Evolutionary conservation across 2,113 vertebrate genomes (phyloP).

Genomic region (Chionis minor): DNA sequence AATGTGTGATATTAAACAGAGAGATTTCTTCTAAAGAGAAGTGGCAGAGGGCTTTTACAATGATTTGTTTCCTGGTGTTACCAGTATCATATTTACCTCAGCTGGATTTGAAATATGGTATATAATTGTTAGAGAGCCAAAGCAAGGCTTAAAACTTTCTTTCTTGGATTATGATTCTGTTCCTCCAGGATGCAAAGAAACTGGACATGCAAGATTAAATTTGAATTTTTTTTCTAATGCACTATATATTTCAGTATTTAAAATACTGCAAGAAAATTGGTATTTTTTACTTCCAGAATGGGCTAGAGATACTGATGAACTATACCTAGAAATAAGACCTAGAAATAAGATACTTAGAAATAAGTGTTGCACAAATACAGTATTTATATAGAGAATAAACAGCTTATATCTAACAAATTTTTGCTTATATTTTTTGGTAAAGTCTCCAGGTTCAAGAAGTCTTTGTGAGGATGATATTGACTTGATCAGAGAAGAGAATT

Average conservation of each 20-base stretch:
- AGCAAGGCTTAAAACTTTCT: not conserved
- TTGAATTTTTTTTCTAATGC: not conserved
- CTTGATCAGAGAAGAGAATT: not conserved
- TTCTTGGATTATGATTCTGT: not conserved
- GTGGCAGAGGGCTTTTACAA: no score
- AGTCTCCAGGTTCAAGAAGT: slow-evolving; percentile 39
- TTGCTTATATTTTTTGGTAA: not conserved
- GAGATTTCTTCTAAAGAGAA: no score
- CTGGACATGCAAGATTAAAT: not conserved
- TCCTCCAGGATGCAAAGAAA: not conserved
- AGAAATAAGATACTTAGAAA: not conserved
- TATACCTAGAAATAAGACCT: not conserved
- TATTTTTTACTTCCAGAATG: not conserved
- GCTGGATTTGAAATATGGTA: not conserved
- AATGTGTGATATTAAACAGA: no score
- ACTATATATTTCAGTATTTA: not conserved
- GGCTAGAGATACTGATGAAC: not conserved
- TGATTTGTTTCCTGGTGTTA: not conserved
- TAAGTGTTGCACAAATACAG: not conserved
- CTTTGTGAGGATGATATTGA: not conserved
- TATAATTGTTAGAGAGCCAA: not conserved
- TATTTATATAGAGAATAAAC: not conserved
- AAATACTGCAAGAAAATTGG: not conserved
- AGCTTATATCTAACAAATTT: not conserved
- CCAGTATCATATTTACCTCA: not conserved